phyloP scores from a whole-genome alignment of 2,797 vertebrate species.

The Nothura maculosa region DNA sequence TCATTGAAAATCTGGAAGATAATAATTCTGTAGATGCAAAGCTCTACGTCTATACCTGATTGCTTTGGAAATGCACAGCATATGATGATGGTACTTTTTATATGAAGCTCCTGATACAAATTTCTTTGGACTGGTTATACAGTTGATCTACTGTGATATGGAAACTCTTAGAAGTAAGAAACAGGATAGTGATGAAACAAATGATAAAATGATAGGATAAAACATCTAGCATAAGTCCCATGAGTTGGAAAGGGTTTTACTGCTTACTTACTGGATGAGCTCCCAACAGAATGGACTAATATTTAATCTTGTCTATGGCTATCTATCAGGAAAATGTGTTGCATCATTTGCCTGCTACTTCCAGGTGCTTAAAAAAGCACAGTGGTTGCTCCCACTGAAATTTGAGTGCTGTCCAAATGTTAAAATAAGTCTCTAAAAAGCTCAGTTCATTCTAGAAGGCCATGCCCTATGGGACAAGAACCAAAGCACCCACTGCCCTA shows the following conservation, averaged over 20 bases:
- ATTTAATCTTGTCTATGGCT: conserved; percentile 75
- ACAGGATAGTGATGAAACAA: conserved; percentile 17
- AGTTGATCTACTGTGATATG: neutral
- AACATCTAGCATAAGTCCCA: conserved; percentile 14
- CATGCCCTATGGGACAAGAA: conserved; percentile 17
- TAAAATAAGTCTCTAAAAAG: conserved; percentile 65
- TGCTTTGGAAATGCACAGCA: neutral
- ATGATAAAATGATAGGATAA: neutral
- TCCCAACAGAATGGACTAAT: conserved; percentile 68
- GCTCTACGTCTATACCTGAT: neutral
- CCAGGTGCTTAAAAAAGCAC: conserved; percentile 82
- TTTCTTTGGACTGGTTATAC: neutral
- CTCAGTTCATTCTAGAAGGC: conserved; percentile 41
- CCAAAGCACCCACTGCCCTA: conserved; percentile 50
- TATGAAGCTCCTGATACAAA: neutral
- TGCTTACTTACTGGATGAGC: conserved; percentile 48
- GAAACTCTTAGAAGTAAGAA: neutral
- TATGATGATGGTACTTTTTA: neutral
- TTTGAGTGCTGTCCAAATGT: conserved; percentile 58
- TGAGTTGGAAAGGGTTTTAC: conserved; percentile 22
- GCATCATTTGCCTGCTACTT: conserved; percentile 73
- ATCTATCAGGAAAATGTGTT: conserved; percentile 71
- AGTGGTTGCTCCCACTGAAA: conserved; percentile 50
- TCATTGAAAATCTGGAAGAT: neutral
- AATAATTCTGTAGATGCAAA: fast-evolving